phyloP scores from a whole-genome alignment of 2,797 vertebrate species.

The Vespertilio murinus region DNA sequence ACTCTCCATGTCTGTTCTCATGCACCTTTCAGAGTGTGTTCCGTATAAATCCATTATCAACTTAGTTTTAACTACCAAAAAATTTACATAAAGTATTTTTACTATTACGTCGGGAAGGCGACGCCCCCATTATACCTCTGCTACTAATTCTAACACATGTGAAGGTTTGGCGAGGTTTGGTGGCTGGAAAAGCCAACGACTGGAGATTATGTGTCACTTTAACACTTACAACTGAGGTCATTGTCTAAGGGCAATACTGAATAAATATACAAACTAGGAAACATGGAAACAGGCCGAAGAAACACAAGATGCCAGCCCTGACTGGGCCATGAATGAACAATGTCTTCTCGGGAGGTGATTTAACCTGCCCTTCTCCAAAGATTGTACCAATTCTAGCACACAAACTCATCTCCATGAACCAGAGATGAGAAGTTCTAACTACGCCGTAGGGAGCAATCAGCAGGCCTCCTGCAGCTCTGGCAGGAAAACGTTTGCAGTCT shows the following conservation, averaged over 20 bases:
- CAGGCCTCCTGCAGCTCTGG: not conserved
- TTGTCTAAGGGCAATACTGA: not conserved
- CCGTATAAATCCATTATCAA: not conserved
- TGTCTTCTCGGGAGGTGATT: not conserved
- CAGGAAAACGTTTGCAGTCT: not conserved
- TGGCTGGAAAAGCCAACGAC: not conserved
- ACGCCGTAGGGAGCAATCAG: not conserved
- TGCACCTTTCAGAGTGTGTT: not conserved
- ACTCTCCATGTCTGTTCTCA: not conserved
- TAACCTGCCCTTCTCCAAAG: not conserved
- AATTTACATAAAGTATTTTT: not conserved
- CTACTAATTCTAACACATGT: no score
- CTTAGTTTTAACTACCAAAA: not conserved
- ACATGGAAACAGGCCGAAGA: not conserved
- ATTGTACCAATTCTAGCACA: not conserved
- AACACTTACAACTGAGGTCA: not conserved
- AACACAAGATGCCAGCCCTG: not conserved
- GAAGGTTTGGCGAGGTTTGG: no score
- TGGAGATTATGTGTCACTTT: not conserved
- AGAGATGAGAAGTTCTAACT: not conserved
- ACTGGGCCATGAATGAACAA: not conserved
- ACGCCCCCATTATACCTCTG: no score
- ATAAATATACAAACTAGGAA: not conserved
- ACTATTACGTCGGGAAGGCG: no score
- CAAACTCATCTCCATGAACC: not conserved